Percentiles rank a stretch among this genome's conserved stretches.
Evolutionary conservation across 2,113 vertebrate species (phyloP).

Genomic region (Dolichallabes microphthalmus): DNA sequence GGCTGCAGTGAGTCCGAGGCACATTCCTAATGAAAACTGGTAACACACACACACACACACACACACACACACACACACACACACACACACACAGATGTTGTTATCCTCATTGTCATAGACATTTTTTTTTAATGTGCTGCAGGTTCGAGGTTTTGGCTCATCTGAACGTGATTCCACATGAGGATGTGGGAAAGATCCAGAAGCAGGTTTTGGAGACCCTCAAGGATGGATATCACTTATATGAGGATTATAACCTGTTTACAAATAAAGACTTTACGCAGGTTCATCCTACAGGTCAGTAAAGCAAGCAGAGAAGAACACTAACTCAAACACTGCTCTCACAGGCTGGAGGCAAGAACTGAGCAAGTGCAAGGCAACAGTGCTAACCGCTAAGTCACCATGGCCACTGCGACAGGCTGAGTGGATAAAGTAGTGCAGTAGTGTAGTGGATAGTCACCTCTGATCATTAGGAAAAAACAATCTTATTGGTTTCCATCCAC

Average conservation of each 20-base stretch:
- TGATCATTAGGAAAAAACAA: too few species aligned
- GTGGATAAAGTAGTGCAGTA: too few species aligned
- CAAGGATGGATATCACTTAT: not conserved
- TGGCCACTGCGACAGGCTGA: too few species aligned
- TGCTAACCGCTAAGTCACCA: too few species aligned
- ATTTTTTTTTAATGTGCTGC: not conserved
- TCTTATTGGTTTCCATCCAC: too few species aligned
- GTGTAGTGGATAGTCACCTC: too few species aligned
- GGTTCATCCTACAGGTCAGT: slow-evolving; percentile 64
- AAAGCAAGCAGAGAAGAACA: not conserved
- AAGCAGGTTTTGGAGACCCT: slow-evolving; percentile 43
- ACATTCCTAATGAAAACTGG: not conserved
- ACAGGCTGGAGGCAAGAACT: not conserved
- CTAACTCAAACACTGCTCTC: not conserved
- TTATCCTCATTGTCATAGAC: not conserved
- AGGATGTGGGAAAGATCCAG: slow-evolving; percentile 62
- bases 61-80: slow-evolving; percentile 4
- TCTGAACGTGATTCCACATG: slow-evolving; percentile 54
- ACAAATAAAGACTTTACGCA: slow-evolving; percentile 37
- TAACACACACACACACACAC: slow-evolving; percentile 3
- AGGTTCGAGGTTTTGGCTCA: slow-evolving; percentile 65
- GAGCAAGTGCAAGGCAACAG: too few species aligned
- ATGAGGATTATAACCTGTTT: slow-evolving; percentile 14
- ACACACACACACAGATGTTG: not conserved
- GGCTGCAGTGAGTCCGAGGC: not conserved